Conservation (phyloP, 2,797 vertebrate genomes). For the Alosa sapidissima region DNA sequence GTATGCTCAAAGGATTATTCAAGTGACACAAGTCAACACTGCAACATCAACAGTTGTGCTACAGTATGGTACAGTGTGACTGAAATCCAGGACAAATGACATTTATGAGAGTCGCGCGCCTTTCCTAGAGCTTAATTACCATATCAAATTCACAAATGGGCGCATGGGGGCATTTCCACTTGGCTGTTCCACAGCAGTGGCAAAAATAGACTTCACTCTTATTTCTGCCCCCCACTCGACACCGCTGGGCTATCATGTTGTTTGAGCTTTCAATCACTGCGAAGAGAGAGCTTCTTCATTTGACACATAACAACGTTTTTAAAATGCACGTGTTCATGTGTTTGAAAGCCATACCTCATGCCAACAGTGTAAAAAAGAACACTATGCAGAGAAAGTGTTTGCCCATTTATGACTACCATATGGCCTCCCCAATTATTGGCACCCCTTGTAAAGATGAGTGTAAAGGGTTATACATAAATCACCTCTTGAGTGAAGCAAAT, state of each 20-base stretch:
- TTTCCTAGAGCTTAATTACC: neutral
- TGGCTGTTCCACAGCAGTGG: neutral
- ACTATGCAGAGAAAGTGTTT: neutral
- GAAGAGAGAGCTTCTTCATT: neutral
- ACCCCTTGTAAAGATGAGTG: no score
- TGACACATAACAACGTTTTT: neutral
- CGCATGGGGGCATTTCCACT: neutral
- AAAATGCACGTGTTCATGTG: neutral
- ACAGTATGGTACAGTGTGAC: constrained; percentile 8
- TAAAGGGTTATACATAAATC: no score
- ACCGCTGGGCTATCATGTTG: neutral
- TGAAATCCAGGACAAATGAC: constrained; percentile 22
- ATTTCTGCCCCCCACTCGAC: neutral
- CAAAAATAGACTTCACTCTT: constrained; percentile 10
- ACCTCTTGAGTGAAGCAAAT: no score
- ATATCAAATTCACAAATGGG: neutral
- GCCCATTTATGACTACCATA: no score
- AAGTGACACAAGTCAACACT: neutral
- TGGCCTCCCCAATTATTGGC: no score
- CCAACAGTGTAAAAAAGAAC: neutral
- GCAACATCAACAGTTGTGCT: neutral
- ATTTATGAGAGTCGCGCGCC: neutral
- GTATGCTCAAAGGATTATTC: neutral
- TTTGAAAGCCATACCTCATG: neutral
- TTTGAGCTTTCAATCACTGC: constrained; percentile 3